These are phyloP conservation scores for Thamnophis sirtalis DNA, from an alignment of 2,113 vertebrate species.

Conservation along the genomic window DNA sequence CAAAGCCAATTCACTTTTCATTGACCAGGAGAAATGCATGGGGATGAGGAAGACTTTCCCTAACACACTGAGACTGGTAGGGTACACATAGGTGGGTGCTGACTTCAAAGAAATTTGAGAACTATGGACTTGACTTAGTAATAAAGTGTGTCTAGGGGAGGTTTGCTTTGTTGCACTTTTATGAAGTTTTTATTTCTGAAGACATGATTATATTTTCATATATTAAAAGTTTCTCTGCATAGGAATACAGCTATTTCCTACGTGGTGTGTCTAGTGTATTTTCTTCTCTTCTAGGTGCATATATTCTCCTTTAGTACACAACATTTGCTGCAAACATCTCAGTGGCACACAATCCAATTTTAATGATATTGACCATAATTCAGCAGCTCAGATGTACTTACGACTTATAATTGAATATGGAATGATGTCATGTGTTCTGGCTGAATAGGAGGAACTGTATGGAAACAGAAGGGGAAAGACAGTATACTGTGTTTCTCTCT, in stretches of 20 bases:
- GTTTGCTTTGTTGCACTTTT: accelerated
- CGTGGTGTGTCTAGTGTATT: neutral
- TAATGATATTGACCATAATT: neutral
- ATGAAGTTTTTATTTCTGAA: slow-evolving; percentile 6
- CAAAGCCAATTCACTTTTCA: slow-evolving; percentile 89
- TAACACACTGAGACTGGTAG: slow-evolving; percentile 79
- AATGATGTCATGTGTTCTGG: neutral
- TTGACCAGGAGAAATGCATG: slow-evolving; percentile 95
- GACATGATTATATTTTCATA: neutral
- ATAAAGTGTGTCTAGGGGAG: accelerated
- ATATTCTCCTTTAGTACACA: accelerated
- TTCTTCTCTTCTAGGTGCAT: neutral
- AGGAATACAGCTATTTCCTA: neutral
- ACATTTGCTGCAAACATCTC: neutral
- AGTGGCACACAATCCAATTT: neutral
- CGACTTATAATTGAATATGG: neutral
- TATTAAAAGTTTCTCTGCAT: slow-evolving; percentile 28
- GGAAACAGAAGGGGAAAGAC: neutral
- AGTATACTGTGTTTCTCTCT: neutral
- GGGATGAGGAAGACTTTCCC: slow-evolving; percentile 88
- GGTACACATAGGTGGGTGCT: slow-evolving; percentile 68
- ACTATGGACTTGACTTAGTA: neutral
- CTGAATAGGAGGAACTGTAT: neutral
- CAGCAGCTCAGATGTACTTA: neutral
- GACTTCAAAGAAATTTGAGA: accelerated